phyloP scores from a whole-genome alignment of 2,113 vertebrate genomes.

The Romanogobio albipinnatus region DNA sequence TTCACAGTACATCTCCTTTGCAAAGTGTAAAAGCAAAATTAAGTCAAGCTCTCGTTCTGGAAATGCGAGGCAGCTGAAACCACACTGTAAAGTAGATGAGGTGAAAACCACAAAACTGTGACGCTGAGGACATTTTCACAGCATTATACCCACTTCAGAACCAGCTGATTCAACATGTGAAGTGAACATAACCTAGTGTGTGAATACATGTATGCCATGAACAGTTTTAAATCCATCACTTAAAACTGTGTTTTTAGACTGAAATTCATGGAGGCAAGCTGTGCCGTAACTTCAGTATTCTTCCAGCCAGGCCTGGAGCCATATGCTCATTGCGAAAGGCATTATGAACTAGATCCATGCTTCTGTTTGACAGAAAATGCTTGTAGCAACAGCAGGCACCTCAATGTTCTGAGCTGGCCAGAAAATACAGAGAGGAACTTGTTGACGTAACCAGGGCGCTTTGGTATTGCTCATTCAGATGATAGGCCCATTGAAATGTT shows the following conservation, averaged over 20 bases:
- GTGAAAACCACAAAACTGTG: constrained; percentile 23
- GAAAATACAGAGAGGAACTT: constrained; percentile 22
- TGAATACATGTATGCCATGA: background rate
- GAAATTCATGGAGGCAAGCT: constrained; percentile 1
- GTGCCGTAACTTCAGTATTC: background rate
- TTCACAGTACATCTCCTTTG: constrained; percentile 13
- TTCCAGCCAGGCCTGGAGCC: background rate
- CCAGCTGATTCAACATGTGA: background rate
- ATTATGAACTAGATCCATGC: background rate
- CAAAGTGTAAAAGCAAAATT: background rate
- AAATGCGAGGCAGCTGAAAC: background rate
- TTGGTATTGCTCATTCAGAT: constrained; percentile 26
- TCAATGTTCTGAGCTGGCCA: constrained; percentile 15
- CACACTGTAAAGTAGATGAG: constrained; percentile 31
- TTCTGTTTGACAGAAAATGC: constrained; percentile 4
- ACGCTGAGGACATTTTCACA: background rate
- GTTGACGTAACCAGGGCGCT: constrained; percentile 11
- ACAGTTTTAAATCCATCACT: background rate
- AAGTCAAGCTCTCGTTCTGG: constrained; percentile 10
- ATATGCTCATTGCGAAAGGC: background rate
- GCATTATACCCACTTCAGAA: background rate
- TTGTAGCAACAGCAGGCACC: background rate
- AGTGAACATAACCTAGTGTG: background rate
- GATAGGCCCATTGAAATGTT: constrained; percentile 21
- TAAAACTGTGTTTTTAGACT: background rate